These are phyloP conservation scores for Ochropacha duplaris DNA, from an alignment of 2,888 invertebrate species.

Conservation along the genomic window DNA sequence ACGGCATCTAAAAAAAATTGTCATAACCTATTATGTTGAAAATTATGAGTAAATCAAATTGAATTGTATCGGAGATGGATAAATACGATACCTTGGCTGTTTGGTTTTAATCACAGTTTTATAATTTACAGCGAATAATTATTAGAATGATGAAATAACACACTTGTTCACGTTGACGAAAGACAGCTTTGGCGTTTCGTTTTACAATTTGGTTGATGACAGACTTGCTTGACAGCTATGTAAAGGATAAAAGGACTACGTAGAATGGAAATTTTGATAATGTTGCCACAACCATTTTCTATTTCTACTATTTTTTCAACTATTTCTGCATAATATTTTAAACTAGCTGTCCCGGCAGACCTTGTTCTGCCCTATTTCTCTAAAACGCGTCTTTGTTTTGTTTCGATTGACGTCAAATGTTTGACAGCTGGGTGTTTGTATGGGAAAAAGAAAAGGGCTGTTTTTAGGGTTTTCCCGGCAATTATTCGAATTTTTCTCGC, in stretches of 20 bases:
- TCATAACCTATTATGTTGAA: conserved; percentile 60
- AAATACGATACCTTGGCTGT: conserved; percentile 48
- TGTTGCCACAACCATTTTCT: not conserved
- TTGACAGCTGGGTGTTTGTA: too few relatives aligned
- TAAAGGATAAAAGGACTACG: not conserved
- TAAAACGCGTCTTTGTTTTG: too few relatives aligned
- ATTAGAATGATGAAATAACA: conserved; percentile 64
- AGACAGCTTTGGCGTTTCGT: conserved; percentile 48
- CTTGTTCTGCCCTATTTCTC: too few relatives aligned
- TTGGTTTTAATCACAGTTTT: conserved; percentile 33
- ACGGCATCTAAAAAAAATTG: conserved; percentile 86
- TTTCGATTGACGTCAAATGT: too few relatives aligned
- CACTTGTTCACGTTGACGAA: conserved; percentile 74
- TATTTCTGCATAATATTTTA: too few relatives aligned
- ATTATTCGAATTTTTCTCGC: too few relatives aligned
- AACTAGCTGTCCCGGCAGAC: too few relatives aligned
- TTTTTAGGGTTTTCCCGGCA: too few relatives aligned
- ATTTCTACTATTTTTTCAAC: too few relatives aligned
- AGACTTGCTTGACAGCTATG: conserved; percentile 3
- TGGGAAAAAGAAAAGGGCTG: too few relatives aligned
- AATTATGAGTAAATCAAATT: conserved; percentile 19
- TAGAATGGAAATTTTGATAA: conserved; percentile 10
- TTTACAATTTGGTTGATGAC: conserved; percentile 9
- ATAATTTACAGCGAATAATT: conserved; percentile 33
- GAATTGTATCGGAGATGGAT: not conserved